Conservation (phyloP, 2,797 vertebrate species). For the Cossypha polioptera region DNA sequence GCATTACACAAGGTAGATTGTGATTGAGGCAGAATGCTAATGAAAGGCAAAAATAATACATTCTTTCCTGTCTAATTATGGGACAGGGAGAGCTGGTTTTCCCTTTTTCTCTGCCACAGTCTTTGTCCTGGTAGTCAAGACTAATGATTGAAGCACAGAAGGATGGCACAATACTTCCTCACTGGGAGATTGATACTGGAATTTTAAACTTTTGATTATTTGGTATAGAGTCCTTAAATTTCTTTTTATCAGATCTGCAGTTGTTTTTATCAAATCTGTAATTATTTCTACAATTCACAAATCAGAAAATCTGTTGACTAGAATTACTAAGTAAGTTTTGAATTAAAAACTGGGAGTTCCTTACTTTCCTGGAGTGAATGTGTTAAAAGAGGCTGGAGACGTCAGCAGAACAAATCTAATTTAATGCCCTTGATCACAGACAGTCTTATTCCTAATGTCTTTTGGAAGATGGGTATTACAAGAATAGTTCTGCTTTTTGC, state of each 20-base stretch:
- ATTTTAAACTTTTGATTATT: not conserved
- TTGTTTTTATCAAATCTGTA: not conserved
- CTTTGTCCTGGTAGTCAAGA: not conserved
- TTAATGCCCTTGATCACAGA: not conserved
- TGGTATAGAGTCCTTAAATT: not conserved
- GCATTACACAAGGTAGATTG: not conserved
- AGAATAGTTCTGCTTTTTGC: not conserved
- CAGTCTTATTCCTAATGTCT: not conserved
- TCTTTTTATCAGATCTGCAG: not conserved
- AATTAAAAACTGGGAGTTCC: not conserved
- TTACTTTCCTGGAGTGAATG: not conserved
- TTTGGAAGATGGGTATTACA: not conserved
- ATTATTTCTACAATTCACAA: not conserved
- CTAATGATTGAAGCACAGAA: not conserved
- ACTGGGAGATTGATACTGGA: not conserved
- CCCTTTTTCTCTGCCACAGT: not conserved
- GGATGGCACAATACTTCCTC: not conserved
- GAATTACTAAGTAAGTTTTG: not conserved
- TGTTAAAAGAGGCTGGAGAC: not conserved
- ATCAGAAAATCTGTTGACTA: not conserved
- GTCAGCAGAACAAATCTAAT: not conserved
- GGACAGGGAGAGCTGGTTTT: not conserved
- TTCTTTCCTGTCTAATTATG: not conserved
- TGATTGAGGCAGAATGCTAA: not conserved
- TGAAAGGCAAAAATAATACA: not conserved